These are phyloP conservation scores for Formica selysi DNA, from an alignment of 1,140 invertebrate genomes.

Conservation along the genomic window DNA sequence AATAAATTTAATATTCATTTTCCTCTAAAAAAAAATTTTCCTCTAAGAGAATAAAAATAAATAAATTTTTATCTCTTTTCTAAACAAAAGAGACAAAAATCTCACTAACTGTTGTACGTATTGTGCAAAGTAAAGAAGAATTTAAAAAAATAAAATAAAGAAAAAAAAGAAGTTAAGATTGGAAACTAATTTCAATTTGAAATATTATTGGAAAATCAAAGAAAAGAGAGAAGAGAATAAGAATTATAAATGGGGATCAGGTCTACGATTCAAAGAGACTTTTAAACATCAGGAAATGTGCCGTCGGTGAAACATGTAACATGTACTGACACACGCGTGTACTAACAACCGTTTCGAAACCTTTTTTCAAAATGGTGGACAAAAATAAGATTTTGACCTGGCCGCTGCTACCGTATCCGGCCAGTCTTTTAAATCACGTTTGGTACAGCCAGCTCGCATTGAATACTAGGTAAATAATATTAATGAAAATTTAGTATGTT, in stretches of 20 bases:
- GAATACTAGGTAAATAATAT: conserved; percentile 82
- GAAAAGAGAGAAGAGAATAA: background rate
- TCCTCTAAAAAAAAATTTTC: background rate
- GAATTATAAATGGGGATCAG: background rate
- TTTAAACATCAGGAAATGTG: background rate
- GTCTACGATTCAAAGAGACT: background rate
- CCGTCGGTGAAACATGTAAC: conserved; percentile 53
- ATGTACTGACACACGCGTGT: conserved; percentile 65
- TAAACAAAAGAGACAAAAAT: conserved; percentile 22
- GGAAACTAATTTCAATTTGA: conserved; percentile 34
- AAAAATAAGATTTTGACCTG: conserved; percentile 84
- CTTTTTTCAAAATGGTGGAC: conserved; percentile 82
- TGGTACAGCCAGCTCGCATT: conserved; percentile 84
- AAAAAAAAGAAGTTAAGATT: conserved; percentile 1
- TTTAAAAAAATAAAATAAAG: background rate
- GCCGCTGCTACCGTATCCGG: conserved; percentile 83
- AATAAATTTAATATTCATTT: conserved; percentile 5
- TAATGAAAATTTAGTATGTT: background rate
- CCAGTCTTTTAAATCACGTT: conserved; percentile 83
- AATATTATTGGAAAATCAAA: background rate
- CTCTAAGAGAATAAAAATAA: background rate
- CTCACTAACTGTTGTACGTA: background rate
- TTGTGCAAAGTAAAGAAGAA: background rate
- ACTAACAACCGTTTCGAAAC: conserved; percentile 25
- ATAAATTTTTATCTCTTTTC: background rate